Percentiles rank a stretch among this genome's conserved stretches.
Conservation (phyloP, 2,113 vertebrate species). For the Macquaria australasica region DNA sequence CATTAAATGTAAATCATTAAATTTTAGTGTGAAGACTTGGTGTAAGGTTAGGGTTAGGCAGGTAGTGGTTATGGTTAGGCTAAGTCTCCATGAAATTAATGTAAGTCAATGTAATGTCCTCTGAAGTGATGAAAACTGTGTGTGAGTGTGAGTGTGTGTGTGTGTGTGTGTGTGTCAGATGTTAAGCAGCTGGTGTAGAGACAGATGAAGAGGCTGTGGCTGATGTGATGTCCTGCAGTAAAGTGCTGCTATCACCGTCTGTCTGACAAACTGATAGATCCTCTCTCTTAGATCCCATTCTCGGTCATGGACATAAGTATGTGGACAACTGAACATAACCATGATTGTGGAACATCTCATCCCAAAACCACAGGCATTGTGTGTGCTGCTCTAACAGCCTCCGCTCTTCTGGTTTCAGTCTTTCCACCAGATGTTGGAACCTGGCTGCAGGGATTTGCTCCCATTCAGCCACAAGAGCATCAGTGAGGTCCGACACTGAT, state of each 20-base stretch:
- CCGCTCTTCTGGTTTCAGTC: not conserved
- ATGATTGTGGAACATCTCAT: too few species aligned
- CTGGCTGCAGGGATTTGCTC: not conserved
- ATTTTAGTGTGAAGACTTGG: too few species aligned
- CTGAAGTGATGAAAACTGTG: not conserved
- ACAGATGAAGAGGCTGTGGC: conserved; percentile 13
- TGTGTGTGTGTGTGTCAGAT: conserved; percentile 23
- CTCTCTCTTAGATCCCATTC: not conserved
- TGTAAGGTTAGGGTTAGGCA: too few species aligned
- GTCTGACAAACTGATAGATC: conserved; percentile 14
- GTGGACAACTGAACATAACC: not conserved
- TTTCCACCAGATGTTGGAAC: not conserved
- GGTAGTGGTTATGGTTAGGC: too few species aligned
- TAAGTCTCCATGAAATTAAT: too few species aligned
- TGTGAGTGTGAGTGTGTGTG: not conserved
- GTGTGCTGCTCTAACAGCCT: not conserved
- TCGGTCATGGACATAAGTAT: not conserved
- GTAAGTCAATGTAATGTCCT: too few species aligned
- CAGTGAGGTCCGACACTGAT: not conserved
- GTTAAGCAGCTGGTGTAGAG: conserved; percentile 19
- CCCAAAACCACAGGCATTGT: too few species aligned
- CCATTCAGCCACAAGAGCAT: not conserved
- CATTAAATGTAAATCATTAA: too few species aligned
- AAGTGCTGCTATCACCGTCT: conserved; percentile 21
- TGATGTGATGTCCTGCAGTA: conserved; percentile 38